A percentile compares a stretch with the other conserved stretches of the same genome.
These are phyloP conservation scores for Podargus strigoides DNA, from an alignment of 2,797 vertebrate genomes.

Conservation along the genomic window DNA sequence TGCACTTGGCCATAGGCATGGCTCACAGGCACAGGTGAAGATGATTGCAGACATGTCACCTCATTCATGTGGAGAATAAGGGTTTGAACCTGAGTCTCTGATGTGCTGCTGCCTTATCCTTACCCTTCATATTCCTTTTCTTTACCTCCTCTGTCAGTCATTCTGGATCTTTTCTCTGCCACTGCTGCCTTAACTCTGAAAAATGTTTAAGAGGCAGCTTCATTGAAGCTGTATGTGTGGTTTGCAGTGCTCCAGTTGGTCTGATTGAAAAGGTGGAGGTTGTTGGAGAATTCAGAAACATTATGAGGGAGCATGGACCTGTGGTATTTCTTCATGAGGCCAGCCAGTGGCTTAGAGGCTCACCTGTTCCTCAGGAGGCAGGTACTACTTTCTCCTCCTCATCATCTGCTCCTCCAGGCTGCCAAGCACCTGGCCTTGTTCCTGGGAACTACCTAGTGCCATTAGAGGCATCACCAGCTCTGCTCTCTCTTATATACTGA, in stretches of 20 bases:
- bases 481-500: not conserved
- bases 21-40: not conserved
- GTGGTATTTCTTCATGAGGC: not conserved
- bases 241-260: not conserved
- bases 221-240: not conserved
- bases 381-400: not conserved
- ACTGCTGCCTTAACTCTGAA: not conserved
- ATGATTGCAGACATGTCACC: not conserved
- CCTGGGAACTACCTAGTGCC: not conserved
- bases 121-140: not conserved
- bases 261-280: not conserved
- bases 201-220: not conserved
- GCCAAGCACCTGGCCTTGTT: not conserved
- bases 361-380: not conserved
- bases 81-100: not conserved
- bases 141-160: not conserved
- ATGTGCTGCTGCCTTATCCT: accelerated
- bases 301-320: accelerated
- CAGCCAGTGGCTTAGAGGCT: not conserved
- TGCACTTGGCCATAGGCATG: not conserved
- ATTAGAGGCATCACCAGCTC: not conserved
- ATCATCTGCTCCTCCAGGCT: not conserved
- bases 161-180: not conserved
- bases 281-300: not conserved
- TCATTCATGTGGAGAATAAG: not conserved